Conservation (phyloP, 2,888 invertebrate species). For the Cataglyphis altisquamis region DNA sequence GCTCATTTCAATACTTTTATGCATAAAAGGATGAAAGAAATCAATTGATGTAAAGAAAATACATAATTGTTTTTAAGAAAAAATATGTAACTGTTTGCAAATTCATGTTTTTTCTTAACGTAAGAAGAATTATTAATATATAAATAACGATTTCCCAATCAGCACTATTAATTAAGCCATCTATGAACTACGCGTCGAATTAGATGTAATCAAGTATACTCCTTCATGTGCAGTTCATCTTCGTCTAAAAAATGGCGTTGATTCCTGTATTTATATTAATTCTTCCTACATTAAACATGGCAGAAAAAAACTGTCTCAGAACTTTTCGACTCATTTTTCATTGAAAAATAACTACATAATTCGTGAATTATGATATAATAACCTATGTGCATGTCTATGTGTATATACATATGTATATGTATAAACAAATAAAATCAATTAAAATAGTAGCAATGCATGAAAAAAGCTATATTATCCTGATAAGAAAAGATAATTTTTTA, state of each 20-base stretch:
- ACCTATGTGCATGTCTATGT: no score
- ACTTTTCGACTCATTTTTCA: neutral
- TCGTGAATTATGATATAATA: neutral
- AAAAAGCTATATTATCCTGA: neutral
- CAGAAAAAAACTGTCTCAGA: neutral
- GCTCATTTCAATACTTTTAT: no score
- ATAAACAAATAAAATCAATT: neutral
- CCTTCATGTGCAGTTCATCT: no score
- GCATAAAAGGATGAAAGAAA: neutral
- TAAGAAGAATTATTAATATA: neutral
- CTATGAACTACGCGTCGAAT: no score
- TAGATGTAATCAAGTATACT: no score
- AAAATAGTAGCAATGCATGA: neutral
- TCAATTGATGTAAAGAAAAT: neutral
- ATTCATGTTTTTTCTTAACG: neutral
- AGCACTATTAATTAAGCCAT: no score
- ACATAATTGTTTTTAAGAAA: no score
- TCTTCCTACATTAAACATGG: neutral
- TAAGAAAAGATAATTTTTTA: neutral
- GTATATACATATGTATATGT: no score
- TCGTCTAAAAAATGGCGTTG: no score
- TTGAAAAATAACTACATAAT: neutral
- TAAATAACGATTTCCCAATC: no score
- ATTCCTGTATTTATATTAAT: neutral
- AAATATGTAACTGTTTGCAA: no score